phyloP scores from a whole-genome alignment of 2,888 invertebrate genomes.

The Digitonthophagus gazella region DNA sequence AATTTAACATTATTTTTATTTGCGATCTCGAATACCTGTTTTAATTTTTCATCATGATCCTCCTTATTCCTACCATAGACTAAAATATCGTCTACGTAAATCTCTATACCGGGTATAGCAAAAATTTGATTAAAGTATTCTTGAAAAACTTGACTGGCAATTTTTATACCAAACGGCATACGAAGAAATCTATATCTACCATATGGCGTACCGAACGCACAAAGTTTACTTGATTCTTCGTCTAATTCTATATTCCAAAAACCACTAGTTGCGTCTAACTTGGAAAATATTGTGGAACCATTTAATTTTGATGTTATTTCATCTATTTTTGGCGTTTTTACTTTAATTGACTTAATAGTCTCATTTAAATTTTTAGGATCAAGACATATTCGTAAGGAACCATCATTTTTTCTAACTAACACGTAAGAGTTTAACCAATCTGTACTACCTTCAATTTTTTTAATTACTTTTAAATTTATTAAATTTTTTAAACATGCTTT shows the following conservation, averaged over 20 bases:
- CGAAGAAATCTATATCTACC: constrained; percentile 24
- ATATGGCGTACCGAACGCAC: constrained; percentile 30
- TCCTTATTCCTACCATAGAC: constrained; percentile 31
- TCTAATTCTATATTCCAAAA: constrained; percentile 29
- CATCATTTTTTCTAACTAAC: constrained; percentile 31
- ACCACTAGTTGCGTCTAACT: constrained; percentile 27
- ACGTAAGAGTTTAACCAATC: constrained; percentile 35
- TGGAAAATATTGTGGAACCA: constrained; percentile 28
- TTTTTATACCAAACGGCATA: constrained; percentile 37
- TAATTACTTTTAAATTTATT: constrained; percentile 28
- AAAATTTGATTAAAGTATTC: constrained; percentile 3
- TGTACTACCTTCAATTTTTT: constrained; percentile 26
- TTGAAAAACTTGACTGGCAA: constrained; percentile 26
- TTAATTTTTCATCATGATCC: constrained; percentile 35
- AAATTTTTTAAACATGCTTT: constrained; percentile 28
- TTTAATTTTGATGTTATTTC: constrained; percentile 29
- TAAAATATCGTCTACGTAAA: constrained; percentile 39
- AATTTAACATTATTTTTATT: background rate
- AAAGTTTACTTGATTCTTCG: constrained; percentile 27
- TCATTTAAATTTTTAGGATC: constrained; percentile 33
- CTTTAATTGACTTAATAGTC: constrained; percentile 31
- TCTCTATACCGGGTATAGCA: background rate
- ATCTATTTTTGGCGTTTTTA: constrained; percentile 32
- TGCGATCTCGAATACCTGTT: background rate
- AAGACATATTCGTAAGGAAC: constrained; percentile 31